Conservation (phyloP, 1,140 invertebrate species). For the Drosophila sulfurigaster region DNA sequence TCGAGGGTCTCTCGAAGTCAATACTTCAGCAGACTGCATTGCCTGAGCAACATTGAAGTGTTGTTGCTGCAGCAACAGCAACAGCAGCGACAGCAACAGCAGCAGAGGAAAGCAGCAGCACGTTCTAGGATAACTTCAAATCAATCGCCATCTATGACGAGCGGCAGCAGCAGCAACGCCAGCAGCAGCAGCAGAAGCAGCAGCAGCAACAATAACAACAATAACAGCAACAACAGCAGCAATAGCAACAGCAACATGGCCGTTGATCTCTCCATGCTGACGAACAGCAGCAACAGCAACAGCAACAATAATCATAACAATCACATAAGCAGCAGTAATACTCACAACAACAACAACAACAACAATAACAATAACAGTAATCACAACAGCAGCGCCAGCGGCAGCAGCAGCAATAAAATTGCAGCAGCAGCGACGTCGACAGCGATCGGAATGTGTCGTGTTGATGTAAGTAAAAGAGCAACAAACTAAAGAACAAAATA, state of each 20-base stretch:
- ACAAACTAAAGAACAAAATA: conserved; percentile 4
- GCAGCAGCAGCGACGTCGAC: conserved; percentile 44
- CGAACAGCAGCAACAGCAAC: conserved; percentile 43
- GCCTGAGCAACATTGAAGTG: conserved; percentile 50
- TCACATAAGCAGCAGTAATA: conserved; percentile 30
- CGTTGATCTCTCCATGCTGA: conserved; percentile 69
- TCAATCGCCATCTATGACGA: conserved; percentile 78
- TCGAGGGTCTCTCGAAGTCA: neutral
- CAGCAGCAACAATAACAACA: conserved; percentile 54
- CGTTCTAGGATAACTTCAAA: conserved; percentile 41
- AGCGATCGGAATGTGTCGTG: conserved; percentile 76
- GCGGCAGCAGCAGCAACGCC: conserved; percentile 62
- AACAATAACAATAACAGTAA: conserved; percentile 29
- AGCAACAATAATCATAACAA: conserved; percentile 32
- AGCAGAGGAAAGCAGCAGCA: conserved; percentile 16
- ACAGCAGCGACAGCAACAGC: conserved; percentile 24
- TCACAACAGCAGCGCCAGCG: conserved; percentile 47
- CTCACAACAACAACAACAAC: neutral
- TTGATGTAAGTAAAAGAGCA: conserved; percentile 78
- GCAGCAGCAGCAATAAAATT: conserved; percentile 53
- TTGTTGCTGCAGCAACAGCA: conserved; percentile 40
- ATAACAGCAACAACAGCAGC: conserved; percentile 23
- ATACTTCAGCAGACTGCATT: conserved; percentile 30
- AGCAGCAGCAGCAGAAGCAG: conserved; percentile 61
- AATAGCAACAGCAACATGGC: conserved; percentile 67